phyloP scores from a whole-genome alignment of 2,113 vertebrate species.

The Nycticryphes semicollaris region DNA sequence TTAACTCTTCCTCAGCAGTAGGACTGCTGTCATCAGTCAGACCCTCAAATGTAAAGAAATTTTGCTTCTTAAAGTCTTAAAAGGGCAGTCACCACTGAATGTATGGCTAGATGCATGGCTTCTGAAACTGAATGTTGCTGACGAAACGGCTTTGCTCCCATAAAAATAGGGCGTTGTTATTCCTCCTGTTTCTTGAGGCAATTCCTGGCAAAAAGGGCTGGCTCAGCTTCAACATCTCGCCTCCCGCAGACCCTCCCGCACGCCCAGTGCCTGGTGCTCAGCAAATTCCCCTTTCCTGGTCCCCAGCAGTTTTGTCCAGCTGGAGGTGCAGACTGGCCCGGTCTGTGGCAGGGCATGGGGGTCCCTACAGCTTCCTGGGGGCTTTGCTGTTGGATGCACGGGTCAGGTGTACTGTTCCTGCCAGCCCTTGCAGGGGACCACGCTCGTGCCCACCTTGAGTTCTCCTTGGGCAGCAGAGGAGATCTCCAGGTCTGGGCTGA shows the following conservation, averaged over 20 bases:
- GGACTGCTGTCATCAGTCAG: not conserved
- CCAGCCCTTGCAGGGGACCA: fast-evolving
- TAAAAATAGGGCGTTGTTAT: not conserved
- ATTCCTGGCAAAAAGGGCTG: not conserved
- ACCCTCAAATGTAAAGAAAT: not conserved
- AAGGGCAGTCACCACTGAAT: not conserved
- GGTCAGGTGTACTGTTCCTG: not conserved
- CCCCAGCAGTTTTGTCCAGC: fast-evolving
- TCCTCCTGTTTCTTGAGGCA: not conserved
- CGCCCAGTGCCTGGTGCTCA: fast-evolving
- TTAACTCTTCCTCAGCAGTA: not conserved
- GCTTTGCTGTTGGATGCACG: not conserved
- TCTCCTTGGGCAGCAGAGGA: not conserved
- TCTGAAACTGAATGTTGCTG: not conserved
- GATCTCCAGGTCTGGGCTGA: not conserved
- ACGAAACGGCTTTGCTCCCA: not conserved
- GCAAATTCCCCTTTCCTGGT: not conserved
- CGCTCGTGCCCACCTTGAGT: not conserved
- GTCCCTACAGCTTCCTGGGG: not conserved
- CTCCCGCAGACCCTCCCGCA: not conserved
- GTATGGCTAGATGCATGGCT: not conserved
- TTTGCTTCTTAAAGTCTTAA: not conserved
- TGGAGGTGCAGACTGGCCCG: fast-evolving
- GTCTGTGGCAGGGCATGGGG: fast-evolving
- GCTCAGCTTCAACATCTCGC: not conserved